phyloP scores from a whole-genome alignment of 2,113 vertebrate genomes.

The crab-eating macaque (Macaca fascicularis) region DNA sequence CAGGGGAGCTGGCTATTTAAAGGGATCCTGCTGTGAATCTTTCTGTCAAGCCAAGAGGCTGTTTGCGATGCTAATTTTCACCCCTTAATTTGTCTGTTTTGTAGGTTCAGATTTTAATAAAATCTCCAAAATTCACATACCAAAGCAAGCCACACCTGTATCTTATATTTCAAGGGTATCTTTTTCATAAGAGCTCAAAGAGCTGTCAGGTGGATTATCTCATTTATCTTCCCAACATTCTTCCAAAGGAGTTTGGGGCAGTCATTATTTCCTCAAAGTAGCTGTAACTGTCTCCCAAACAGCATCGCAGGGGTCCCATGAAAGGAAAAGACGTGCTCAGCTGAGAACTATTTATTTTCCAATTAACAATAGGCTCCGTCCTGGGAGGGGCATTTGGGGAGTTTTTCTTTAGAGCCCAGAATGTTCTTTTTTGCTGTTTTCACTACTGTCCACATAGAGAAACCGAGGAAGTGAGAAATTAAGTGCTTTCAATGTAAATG shows the following conservation, averaged over 20 bases:
- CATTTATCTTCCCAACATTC: slow-evolving; percentile 61
- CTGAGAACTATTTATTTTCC: slow-evolving; percentile 60
- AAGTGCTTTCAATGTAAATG: not conserved
- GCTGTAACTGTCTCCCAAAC: slow-evolving; percentile 57
- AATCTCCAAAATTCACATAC: slow-evolving; percentile 63
- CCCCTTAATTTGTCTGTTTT: slow-evolving; percentile 76
- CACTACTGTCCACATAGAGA: not conserved
- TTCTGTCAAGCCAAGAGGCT: slow-evolving; percentile 72
- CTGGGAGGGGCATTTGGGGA: not conserved
- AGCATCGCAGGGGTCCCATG: not conserved
- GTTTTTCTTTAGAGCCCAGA: slow-evolving; percentile 32
- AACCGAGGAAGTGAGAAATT: not conserved
- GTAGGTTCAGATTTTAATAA: slow-evolving; percentile 71
- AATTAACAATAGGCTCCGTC: slow-evolving; percentile 55
- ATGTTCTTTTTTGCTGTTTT: slow-evolving; percentile 15
- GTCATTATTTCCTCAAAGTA: slow-evolving; percentile 69
- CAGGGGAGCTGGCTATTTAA: slow-evolving; percentile 77
- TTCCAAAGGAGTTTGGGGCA: slow-evolving; percentile 51
- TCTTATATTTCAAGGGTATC: slow-evolving; percentile 71
- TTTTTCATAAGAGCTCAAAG: slow-evolving; percentile 58
- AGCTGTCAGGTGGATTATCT: slow-evolving; percentile 59
- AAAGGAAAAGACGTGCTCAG: not conserved
- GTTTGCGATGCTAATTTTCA: slow-evolving; percentile 77
- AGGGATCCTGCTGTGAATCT: slow-evolving; percentile 73
- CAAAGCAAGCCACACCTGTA: slow-evolving; percentile 65